Percentiles rank a stretch among this genome's conserved stretches.
Evolutionary conservation across 2,888 invertebrate species (phyloP).

Genomic region (Synergus itoensis): DNA sequence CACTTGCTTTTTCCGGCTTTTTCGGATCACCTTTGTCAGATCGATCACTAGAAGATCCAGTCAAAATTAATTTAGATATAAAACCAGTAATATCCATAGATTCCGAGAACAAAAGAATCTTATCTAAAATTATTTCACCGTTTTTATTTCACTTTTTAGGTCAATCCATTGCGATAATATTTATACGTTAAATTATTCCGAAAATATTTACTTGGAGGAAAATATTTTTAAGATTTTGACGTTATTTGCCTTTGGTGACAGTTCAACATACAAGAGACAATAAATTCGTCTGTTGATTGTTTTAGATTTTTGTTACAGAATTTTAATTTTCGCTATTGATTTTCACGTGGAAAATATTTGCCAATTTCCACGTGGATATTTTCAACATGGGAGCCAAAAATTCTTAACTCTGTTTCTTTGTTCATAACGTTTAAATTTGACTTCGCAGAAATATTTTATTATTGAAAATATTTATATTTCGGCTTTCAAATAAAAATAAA

Average conservation of each 20-base stretch:
- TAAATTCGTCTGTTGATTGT: not conserved
- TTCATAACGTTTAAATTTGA: no score
- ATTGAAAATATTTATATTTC: no score
- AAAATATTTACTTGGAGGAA: not conserved
- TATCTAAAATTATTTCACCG: not conserved
- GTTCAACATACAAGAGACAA: not conserved
- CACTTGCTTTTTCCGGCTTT: not conserved
- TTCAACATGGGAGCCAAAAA: no score
- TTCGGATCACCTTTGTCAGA: not conserved
- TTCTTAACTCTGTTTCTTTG: no score
- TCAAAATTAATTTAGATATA: no score
- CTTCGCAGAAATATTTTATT: no score
- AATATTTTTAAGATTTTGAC: not conserved
- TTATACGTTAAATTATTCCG: not conserved
- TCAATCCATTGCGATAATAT: not conserved
- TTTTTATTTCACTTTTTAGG: not conserved
- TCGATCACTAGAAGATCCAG: no score
- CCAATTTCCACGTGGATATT: no score
- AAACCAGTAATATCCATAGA: not conserved
- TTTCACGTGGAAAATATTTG: no score
- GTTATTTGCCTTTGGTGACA: not conserved
- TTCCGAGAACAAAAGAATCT: not conserved
- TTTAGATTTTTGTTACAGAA: not conserved
- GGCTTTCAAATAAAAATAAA: not conserved
- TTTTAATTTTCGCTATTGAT: no score